These are phyloP conservation scores for Drosophila affinis DNA, from an alignment of 2,888 invertebrate genomes.

Conservation along the genomic window DNA sequence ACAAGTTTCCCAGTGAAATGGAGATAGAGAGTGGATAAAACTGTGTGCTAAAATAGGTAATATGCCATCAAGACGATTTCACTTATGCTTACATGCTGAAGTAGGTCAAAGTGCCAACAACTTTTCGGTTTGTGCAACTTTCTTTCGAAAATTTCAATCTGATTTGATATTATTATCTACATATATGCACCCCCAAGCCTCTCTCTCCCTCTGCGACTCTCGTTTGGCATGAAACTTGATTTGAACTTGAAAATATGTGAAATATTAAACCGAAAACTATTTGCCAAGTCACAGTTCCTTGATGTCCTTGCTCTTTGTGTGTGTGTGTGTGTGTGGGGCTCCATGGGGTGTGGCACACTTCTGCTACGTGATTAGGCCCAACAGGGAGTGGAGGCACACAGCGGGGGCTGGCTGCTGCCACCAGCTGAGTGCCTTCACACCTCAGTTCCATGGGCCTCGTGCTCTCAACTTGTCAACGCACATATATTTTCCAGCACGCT, in stretches of 20 bases:
- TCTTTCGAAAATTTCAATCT: not conserved
- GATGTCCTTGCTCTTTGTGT: not conserved
- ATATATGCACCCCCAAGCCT: not conserved
- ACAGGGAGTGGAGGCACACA: not conserved
- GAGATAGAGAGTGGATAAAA: not conserved
- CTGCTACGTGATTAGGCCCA: slow-evolving; percentile 6
- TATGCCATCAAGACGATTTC: not conserved
- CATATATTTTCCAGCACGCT: slow-evolving; percentile 53
- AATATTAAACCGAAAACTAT: slow-evolving; percentile 12
- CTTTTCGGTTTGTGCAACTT: not conserved
- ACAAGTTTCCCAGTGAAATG: not conserved
- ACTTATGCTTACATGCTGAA: not conserved
- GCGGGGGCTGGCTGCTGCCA: slow-evolving; percentile 5
- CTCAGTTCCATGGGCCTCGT: slow-evolving; percentile 14
- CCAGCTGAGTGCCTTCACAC: slow-evolving; percentile 32
- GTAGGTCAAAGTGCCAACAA: not conserved
- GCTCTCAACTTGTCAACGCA: slow-evolving; percentile 57
- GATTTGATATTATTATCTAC: not conserved
- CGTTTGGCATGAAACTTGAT: not conserved
- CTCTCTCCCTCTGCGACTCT: not conserved
- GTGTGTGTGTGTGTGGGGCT: not conserved
- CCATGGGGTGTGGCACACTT: slow-evolving; percentile 1
- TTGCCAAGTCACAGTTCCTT: slow-evolving; percentile 2
- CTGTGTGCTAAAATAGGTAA: not conserved
- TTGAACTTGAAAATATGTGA: slow-evolving; percentile 13